Evolutionary conservation across 2,888 invertebrate genomes (phyloP).

Genomic region (Alloplasta piceator): DNA sequence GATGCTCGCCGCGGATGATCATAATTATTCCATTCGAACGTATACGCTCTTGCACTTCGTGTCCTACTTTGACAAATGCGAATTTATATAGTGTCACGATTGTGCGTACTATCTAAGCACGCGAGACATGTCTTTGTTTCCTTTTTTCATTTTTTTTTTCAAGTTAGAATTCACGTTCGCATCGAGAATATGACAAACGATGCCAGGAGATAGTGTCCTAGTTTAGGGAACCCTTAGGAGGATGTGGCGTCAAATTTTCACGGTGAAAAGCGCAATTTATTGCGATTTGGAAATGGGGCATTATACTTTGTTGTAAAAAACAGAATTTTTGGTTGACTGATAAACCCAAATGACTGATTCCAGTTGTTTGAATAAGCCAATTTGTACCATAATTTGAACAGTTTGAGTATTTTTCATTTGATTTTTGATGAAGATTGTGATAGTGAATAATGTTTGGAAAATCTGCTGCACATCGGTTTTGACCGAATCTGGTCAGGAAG

Average conservation of each 20-base stretch:
- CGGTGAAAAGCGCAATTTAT: background rate
- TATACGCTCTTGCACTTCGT: background rate
- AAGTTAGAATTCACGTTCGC: constrained; percentile 36
- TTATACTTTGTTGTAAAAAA: no score
- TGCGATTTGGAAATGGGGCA: no score
- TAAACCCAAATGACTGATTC: no score
- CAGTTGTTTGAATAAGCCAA: no score
- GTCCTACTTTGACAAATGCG: constrained; percentile 39
- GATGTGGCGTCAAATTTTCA: background rate
- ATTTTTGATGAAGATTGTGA: no score
- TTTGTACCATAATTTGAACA: no score
- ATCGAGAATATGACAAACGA: background rate
- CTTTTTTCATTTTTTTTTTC: constrained; percentile 15
- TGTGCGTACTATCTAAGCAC: constrained; percentile 1
- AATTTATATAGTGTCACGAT: constrained; percentile 28
- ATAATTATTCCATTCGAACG: constrained; percentile 26
- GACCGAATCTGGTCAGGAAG: no score
- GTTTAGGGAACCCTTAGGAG: background rate
- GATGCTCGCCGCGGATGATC: background rate
- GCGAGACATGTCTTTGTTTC: background rate
- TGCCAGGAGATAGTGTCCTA: constrained; percentile 1
- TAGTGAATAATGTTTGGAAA: no score
- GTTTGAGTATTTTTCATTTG: no score
- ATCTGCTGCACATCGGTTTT: no score
- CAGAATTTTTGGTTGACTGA: no score